phyloP scores from a whole-genome alignment of 1,140 invertebrate genomes.

The Neuroterus valhalla region DNA sequence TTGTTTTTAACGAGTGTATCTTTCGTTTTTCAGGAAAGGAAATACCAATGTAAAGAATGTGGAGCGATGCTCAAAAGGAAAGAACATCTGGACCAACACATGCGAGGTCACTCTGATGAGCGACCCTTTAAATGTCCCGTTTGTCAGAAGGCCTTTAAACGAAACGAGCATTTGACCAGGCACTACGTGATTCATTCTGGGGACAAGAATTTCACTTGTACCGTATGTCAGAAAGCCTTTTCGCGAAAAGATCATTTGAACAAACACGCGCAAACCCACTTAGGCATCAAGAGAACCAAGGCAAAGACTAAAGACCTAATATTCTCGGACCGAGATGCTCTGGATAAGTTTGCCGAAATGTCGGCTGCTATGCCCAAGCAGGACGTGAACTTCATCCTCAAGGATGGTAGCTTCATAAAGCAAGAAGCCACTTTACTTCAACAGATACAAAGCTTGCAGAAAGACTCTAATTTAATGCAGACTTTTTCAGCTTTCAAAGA shows the following conservation, averaged over 20 bases:
- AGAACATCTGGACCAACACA: slow-evolving; percentile 79
- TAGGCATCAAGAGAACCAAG: slow-evolving; percentile 66
- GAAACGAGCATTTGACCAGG: slow-evolving; percentile 75
- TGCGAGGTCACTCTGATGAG: slow-evolving; percentile 84
- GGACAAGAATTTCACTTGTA: slow-evolving; percentile 82
- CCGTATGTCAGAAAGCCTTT: slow-evolving; percentile 85
- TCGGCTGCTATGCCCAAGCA: slow-evolving; percentile 57
- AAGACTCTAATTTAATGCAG: slow-evolving; percentile 66
- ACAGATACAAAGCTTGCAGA: slow-evolving; percentile 69
- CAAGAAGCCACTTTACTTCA: slow-evolving; percentile 67
- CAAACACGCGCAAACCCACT: slow-evolving; percentile 79
- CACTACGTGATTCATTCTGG: slow-evolving; percentile 76
- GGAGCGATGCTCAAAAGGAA: slow-evolving; percentile 74
- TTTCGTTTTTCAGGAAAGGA: slow-evolving; percentile 65
- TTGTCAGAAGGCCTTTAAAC: slow-evolving; percentile 78
- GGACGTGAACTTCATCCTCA: slow-evolving; percentile 63
- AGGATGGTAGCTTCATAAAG: slow-evolving; percentile 63
- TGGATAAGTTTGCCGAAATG: slow-evolving; percentile 56
- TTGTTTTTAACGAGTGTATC: slow-evolving; percentile 24
- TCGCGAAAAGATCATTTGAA: slow-evolving; percentile 85
- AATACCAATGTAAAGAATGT: slow-evolving; percentile 73
- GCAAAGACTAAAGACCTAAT: slow-evolving; percentile 63
- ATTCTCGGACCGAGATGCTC: slow-evolving; percentile 54
- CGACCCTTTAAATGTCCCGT: slow-evolving; percentile 78
- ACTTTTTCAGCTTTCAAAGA: slow-evolving; percentile 69